Conservation (phyloP, 2,888 invertebrate genomes). For the Cataglyphis livida region DNA sequence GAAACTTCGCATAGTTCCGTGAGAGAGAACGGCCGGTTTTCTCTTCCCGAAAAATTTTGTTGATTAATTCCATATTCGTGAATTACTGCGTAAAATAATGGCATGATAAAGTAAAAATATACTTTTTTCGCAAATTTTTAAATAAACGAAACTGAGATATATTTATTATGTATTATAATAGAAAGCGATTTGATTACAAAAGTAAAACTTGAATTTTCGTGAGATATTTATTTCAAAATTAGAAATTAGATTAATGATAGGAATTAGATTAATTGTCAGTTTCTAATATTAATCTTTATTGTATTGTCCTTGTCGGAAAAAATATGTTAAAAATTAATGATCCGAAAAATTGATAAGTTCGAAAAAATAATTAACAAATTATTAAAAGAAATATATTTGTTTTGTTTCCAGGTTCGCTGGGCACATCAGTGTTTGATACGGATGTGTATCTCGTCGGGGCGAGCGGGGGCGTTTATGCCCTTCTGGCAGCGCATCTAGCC, state of each 20-base stretch:
- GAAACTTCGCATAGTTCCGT: not conserved
- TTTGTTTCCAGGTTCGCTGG: constrained; percentile 87
- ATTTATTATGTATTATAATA: not conserved
- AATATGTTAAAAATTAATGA: not conserved
- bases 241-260: not conserved
- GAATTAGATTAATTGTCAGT: not conserved
- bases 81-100: not conserved
- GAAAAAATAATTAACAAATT: not conserved
- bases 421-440: constrained; percentile 97
- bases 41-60: constrained; percentile 22
- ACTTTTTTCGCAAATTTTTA: not conserved
- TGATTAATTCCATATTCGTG: constrained; percentile 21
- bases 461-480: constrained; percentile 98
- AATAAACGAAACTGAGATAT: not conserved
- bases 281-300: constrained; percentile 25
- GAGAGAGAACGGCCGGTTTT: constrained; percentile 12
- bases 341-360: not conserved
- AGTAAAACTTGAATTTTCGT: not conserved
- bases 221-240: not conserved
- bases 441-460: constrained; percentile 98
- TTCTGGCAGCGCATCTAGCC: constrained; percentile 97
- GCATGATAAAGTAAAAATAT: not conserved
- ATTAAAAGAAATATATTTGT: constrained; percentile 36
- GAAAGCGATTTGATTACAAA: not conserved
- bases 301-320: not conserved